Conservation (phyloP, 1,140 invertebrate species). For the Lamellibrachia luymesi region DNA sequence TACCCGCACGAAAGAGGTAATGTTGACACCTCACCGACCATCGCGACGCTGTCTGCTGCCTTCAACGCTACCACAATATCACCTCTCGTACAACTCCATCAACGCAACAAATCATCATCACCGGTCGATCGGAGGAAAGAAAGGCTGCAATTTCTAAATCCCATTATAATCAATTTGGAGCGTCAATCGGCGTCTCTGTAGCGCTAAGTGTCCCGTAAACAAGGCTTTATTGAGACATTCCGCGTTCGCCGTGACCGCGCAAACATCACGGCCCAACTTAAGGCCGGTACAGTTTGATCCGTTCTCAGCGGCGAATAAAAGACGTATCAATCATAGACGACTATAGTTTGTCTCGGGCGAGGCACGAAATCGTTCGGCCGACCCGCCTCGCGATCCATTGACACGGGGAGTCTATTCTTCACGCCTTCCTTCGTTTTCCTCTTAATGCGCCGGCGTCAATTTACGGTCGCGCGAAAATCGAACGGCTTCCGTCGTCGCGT, state of each 20-base stretch:
- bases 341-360: neutral
- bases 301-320: conserved; percentile 1
- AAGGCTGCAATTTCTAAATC: neutral
- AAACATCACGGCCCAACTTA: neutral
- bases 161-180: conserved; percentile 5
- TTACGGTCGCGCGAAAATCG: neutral
- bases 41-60: neutral
- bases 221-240: neutral
- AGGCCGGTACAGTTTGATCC: neutral
- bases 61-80: neutral
- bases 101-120: neutral
- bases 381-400: neutral
- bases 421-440: neutral
- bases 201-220: neutral
- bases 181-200: neutral
- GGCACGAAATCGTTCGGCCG: neutral
- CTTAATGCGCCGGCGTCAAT: neutral
- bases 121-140: neutral
- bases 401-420: neutral
- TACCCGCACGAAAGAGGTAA: neutral
- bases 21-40: neutral
- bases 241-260: neutral
- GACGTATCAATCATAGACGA: neutral
- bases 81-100: neutral
- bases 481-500: neutral